phyloP scores from a whole-genome alignment of 2,888 invertebrate genomes.

The Julus scandinavius region DNA sequence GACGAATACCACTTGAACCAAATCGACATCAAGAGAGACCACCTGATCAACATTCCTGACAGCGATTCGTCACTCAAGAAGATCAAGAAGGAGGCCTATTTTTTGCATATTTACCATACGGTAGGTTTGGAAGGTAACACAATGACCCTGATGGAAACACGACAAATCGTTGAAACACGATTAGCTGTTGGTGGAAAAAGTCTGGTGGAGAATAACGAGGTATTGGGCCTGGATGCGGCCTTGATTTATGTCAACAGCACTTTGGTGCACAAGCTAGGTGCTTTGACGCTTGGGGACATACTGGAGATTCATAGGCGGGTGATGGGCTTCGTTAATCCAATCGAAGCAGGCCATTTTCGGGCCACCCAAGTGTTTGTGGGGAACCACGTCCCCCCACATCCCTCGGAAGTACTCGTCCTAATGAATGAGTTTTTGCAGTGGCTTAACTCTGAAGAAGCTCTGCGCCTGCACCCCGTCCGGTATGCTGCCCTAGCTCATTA shows the following conservation, averaged over 20 bases:
- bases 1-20: slow-evolving; percentile 81
- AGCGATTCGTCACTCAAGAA: slow-evolving; percentile 81
- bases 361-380: slow-evolving; percentile 94
- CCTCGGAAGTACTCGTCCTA: slow-evolving; percentile 80
- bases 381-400: slow-evolving; percentile 91
- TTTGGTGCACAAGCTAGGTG: slow-evolving; percentile 74
- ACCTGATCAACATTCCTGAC: slow-evolving; percentile 83
- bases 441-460: slow-evolving; percentile 86
- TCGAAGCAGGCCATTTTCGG: slow-evolving; percentile 88
- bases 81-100: slow-evolving; percentile 94
- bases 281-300: slow-evolving; percentile 85
- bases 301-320: slow-evolving; percentile 92
- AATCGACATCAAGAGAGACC: slow-evolving; percentile 86
- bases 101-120: slow-evolving; percentile 82
- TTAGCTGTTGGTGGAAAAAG: slow-evolving; percentile 85
- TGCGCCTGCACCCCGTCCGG: slow-evolving; percentile 89
- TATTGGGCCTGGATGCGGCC: slow-evolving; percentile 91
- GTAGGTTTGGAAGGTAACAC: slow-evolving; percentile 98
- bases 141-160: slow-evolving; percentile 90
- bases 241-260: slow-evolving; percentile 88
- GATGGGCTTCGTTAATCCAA: slow-evolving; percentile 92
- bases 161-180: slow-evolving; percentile 90
- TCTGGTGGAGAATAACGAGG: slow-evolving; percentile 96
- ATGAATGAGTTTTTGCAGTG: slow-evolving; percentile 92
- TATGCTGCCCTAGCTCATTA: slow-evolving; percentile 97